Conservation (phyloP, 1,140 invertebrate genomes). For the Trichonephila inaurata region DNA sequence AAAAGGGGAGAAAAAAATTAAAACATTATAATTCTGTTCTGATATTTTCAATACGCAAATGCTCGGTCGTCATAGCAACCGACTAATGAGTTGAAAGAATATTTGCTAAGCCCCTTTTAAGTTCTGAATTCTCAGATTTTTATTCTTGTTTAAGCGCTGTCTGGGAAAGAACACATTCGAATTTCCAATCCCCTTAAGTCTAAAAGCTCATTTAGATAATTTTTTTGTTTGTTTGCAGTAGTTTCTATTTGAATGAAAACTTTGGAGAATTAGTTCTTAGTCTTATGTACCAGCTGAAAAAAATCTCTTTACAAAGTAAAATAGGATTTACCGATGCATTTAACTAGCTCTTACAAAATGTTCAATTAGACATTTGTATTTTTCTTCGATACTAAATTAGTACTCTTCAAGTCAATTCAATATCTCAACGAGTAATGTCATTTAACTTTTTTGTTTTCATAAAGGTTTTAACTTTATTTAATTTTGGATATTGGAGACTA, state of each 20-base stretch:
- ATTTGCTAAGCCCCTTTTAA: conserved; percentile 5
- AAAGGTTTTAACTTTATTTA: background rate
- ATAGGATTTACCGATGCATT: background rate
- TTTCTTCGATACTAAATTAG: background rate
- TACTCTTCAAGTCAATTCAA: background rate
- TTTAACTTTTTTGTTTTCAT: background rate
- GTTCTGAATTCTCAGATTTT: background rate
- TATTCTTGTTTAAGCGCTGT: background rate
- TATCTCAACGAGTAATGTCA: background rate
- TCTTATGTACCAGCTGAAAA: background rate
- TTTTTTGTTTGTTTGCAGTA: background rate
- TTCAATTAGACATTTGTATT: background rate
- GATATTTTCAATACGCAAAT: background rate
- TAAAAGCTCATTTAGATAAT: background rate
- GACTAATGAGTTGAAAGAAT: conserved; percentile 18
- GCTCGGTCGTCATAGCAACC: background rate
- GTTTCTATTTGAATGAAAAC: background rate
- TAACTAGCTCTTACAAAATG: background rate
- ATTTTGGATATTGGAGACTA: too few relatives aligned
- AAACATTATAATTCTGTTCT: conserved; percentile 17
- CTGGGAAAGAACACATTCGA: background rate
- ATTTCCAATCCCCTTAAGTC: background rate
- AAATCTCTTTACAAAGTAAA: background rate
- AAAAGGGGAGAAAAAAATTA: background rate
- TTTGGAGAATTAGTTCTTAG: background rate